Base-by-base conservation (phyloP, 92 coral and sea anemone species). In the Parazoanthus swiftii region DNA sequence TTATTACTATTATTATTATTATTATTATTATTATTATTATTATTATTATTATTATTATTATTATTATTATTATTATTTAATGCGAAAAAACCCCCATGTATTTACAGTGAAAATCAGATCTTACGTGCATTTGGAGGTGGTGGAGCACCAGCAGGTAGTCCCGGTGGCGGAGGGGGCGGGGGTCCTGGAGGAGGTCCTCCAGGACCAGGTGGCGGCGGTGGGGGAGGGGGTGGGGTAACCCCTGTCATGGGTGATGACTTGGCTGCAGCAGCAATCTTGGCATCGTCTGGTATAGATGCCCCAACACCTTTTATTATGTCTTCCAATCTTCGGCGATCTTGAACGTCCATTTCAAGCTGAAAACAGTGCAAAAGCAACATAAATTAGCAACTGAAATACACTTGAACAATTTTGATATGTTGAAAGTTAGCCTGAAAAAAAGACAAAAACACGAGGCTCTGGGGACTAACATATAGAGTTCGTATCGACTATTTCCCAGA, bases 271-370 rank as follows among this genome's bases (percentile, higher is more conserved):
- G 96, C 94, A 48, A 97, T 93, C 90, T 96, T 97, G 78, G 96
- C 95, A 50, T 95, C 98, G 51, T 95, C 99, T 1, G 99, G 99
- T 26, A 97, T 95, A 36, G 98, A 93, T 37, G 93, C 97, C 4
- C 98, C 98, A 59, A 88, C 94, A 75, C 98, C 93, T 68, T 97
- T 97, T 59, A 97, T 89, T 38, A 97, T 93, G 88, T 97, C 99
- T 80, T 97, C 98, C 0, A 97, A 91, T 73, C 91, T 92, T 35
- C 63, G 82, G 86, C 95, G 93, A 51, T 92, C 95, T 89, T 94
- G 93, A 38, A 89, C 92, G 80, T 94, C 98, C 89, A 90, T 85
- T 39, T 95, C 98, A 89, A 95, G 92, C 99, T 97, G 89, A 77
- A 76, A 89, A 29, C 42, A n/a, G 23, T 6, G 21, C 15, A 80